These are phyloP conservation scores for Therioaphis trifolii DNA, from an alignment of 2,888 invertebrate species.

Conservation along the genomic window DNA sequence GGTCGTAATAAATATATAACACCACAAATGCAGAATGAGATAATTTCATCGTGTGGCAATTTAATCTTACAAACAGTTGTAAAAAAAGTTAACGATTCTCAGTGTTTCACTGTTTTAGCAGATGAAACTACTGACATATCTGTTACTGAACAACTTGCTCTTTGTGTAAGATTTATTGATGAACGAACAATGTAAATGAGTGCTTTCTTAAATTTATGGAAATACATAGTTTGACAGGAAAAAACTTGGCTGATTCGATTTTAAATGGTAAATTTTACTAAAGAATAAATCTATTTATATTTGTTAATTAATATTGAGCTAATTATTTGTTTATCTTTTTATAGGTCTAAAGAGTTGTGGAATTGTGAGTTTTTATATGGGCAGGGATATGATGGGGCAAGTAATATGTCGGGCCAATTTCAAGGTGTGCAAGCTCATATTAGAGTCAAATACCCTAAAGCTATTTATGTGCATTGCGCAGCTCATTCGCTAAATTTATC, in stretches of 20 bases:
- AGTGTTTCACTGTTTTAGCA: constrained; percentile 11
- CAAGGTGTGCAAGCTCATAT: neutral
- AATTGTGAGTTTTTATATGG: constrained; percentile 18
- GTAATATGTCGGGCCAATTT: constrained; percentile 4
- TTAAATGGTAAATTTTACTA: constrained; percentile 15
- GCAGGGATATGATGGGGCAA: constrained; percentile 11
- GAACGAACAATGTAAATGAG: too few species aligned
- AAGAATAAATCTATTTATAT: constrained; percentile 13
- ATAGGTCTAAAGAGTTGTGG: constrained; percentile 14
- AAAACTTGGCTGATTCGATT: constrained; percentile 16
- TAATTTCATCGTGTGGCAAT: too few species aligned
- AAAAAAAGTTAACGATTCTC: constrained; percentile 10
- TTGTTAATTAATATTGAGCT: constrained; percentile 4
- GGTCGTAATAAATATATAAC: too few species aligned
- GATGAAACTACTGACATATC: constrained; percentile 16
- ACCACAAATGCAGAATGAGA: too few species aligned
- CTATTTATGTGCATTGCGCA: too few species aligned
- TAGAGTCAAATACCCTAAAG: neutral
- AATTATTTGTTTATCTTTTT: neutral
- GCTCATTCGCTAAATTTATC: neutral
- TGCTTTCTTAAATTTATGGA: neutral
- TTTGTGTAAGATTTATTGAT: constrained; percentile 30
- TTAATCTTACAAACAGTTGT: constrained; percentile 18
- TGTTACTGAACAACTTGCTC: constrained; percentile 3
- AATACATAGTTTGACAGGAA: constrained; percentile 8